A percentile compares a stretch with the other conserved stretches of the same genome.
Evolutionary conservation across 2,888 invertebrate genomes (phyloP).

Genomic region (Nymphalis urticae): DNA sequence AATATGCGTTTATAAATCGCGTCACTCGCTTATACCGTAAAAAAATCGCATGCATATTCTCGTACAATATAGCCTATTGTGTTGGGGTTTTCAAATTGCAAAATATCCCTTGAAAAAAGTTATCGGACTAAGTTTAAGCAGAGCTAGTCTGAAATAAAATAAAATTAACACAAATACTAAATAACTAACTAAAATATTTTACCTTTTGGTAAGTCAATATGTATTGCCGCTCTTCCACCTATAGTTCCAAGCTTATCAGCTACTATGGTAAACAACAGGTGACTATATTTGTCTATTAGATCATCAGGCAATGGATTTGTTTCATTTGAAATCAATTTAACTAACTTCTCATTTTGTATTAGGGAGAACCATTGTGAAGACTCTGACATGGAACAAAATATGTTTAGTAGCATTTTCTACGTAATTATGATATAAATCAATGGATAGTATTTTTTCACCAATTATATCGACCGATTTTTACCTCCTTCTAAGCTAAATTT

Average conservation of each 20-base stretch:
- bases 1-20: neutral
- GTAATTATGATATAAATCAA: neutral
- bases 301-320: constrained; percentile 35
- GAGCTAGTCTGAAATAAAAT: no score
- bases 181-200: no score
- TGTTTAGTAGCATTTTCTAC: neutral
- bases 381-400: constrained; percentile 34
- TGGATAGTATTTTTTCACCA: neutral
- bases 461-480: constrained; percentile 3
- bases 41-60: no score
- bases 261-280: constrained; percentile 40
- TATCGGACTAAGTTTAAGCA: no score
- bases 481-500: constrained; percentile 42
- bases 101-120: no score
- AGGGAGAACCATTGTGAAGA: constrained; percentile 39
- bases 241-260: constrained; percentile 38
- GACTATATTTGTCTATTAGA: constrained; percentile 36
- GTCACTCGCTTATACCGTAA: neutral
- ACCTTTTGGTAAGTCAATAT: constrained; percentile 4
- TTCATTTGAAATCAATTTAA: constrained; percentile 28
- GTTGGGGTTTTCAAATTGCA: no score
- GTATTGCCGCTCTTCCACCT: constrained; percentile 1
- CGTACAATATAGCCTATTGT: no score
- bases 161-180: no score
- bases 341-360: constrained; percentile 26